Conservation (phyloP, 2,888 invertebrate genomes). For the Drosophila flavopinicola region DNA sequence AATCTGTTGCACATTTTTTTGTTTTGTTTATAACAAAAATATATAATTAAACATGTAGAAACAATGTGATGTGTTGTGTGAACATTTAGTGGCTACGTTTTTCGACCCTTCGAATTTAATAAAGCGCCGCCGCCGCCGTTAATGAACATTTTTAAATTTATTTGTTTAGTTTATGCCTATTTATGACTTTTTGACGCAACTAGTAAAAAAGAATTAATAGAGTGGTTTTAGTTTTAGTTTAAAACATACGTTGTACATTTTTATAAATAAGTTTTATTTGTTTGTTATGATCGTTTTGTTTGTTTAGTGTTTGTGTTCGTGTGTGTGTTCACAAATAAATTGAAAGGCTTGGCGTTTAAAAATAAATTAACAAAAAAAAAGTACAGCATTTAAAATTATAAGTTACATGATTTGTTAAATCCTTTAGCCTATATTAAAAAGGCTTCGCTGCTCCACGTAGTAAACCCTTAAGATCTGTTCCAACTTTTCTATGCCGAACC, state of each 20-base stretch:
- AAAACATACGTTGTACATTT: slow-evolving; percentile 69
- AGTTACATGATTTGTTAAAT: slow-evolving; percentile 36
- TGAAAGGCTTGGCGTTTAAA: slow-evolving; percentile 50
- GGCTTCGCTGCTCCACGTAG: slow-evolving; percentile 42
- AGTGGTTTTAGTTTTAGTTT: slow-evolving; percentile 47
- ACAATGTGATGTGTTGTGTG: slow-evolving; percentile 61
- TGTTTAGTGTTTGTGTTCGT: too few species aligned
- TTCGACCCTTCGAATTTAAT: not conserved
- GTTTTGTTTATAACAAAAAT: slow-evolving; percentile 30
- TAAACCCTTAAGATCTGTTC: slow-evolving; percentile 37
- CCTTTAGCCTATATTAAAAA: slow-evolving; percentile 38
- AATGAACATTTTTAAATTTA: slow-evolving; percentile 35
- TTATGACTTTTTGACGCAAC: slow-evolving; percentile 79
- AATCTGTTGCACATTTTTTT: slow-evolving; percentile 16
- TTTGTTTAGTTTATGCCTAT: slow-evolving; percentile 62
- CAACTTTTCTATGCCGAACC: slow-evolving; percentile 16
- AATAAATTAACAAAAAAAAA: slow-evolving; percentile 70
- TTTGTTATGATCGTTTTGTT: slow-evolving; percentile 25
- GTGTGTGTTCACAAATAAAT: slow-evolving; percentile 45
- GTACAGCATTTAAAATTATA: slow-evolving; percentile 57
- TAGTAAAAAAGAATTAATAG: slow-evolving; percentile 63
- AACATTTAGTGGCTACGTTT: slow-evolving; percentile 39
- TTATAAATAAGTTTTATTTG: slow-evolving; percentile 56
- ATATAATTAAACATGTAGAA: slow-evolving; percentile 43
- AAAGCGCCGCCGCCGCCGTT: slow-evolving; percentile 17